phyloP scores from a whole-genome alignment of 2,888 invertebrate species.

The Cyclophora albipunctata region DNA sequence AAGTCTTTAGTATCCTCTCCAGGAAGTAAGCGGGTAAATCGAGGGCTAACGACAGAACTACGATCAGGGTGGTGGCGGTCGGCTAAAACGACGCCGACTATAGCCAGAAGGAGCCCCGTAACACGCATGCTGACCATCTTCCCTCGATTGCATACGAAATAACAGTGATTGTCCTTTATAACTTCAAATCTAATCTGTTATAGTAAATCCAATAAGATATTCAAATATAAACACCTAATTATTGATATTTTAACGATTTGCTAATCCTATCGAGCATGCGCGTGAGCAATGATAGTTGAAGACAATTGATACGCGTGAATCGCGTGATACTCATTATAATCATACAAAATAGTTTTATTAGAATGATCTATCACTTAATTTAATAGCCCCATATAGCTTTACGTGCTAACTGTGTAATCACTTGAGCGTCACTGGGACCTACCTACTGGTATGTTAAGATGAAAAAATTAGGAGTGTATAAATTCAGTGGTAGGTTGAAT shows the following conservation, averaged over 20 bases:
- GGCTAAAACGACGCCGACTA: conserved; percentile 3
- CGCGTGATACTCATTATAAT: not conserved
- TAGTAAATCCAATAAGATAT: no score
- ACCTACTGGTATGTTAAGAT: no score
- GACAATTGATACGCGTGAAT: not conserved
- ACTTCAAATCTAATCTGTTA: no score
- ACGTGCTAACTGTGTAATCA: no score
- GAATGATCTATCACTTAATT: no score
- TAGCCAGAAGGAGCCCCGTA: conserved; percentile 2
- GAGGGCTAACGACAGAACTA: not conserved
- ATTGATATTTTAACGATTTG: no score
- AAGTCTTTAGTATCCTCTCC: conserved; percentile 30
- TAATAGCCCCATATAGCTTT: no score
- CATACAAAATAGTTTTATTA: no score
- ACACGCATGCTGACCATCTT: not conserved
- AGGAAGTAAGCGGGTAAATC: not conserved
- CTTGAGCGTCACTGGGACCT: no score
- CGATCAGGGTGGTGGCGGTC: conserved; percentile 19
- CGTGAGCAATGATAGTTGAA: not conserved
- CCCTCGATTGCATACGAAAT: not conserved
- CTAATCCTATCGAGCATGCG: not conserved
- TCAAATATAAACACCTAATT: no score
- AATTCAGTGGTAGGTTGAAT: no score
- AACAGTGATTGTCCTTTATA: not conserved
- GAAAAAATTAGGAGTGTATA: no score